Conservation (phyloP, 2,888 invertebrate species). For the Notodonta ziczac region DNA sequence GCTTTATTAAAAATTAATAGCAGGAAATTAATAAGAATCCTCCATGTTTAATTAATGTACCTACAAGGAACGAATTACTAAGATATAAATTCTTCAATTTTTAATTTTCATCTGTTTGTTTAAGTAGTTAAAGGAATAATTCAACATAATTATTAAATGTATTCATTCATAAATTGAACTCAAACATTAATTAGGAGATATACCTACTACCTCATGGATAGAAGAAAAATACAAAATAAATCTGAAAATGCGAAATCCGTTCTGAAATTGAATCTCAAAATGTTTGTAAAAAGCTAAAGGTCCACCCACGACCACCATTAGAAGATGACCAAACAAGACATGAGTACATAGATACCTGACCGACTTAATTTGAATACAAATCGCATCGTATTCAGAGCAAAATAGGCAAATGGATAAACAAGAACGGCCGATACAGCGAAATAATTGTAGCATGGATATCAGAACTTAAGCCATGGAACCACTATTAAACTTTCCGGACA, state of each 20-base stretch:
- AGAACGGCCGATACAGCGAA: conserved; percentile 49
- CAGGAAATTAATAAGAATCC: conserved; percentile 41
- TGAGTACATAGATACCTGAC: too few relatives aligned
- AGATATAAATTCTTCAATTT: conserved; percentile 12
- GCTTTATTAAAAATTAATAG: conserved; percentile 46
- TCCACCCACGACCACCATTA: too few relatives aligned
- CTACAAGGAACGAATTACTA: conserved; percentile 13
- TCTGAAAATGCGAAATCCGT: too few relatives aligned
- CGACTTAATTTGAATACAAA: background rate
- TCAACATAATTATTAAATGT: too few relatives aligned
- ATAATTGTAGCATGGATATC: conserved; percentile 69
- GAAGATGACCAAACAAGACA: too few relatives aligned
- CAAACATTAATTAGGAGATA: too few relatives aligned
- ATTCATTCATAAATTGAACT: too few relatives aligned
- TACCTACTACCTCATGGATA: too few relatives aligned
- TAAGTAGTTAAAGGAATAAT: background rate
- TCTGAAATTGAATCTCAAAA: too few relatives aligned
- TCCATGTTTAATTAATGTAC: conserved; percentile 39
- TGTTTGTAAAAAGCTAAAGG: too few relatives aligned
- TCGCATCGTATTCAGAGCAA: conserved; percentile 40
- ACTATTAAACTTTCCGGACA: conserved; percentile 76
- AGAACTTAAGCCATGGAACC: conserved; percentile 58
- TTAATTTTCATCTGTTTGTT: conserved; percentile 10
- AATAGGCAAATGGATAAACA: conserved; percentile 52
- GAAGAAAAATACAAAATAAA: too few relatives aligned